Evolutionary conservation across 64 coral and sea anemone genomes (phyloP), one percentile per base, ranked within the genome.

Genomic region (Hydrozoanthus tunicans): DNA sequence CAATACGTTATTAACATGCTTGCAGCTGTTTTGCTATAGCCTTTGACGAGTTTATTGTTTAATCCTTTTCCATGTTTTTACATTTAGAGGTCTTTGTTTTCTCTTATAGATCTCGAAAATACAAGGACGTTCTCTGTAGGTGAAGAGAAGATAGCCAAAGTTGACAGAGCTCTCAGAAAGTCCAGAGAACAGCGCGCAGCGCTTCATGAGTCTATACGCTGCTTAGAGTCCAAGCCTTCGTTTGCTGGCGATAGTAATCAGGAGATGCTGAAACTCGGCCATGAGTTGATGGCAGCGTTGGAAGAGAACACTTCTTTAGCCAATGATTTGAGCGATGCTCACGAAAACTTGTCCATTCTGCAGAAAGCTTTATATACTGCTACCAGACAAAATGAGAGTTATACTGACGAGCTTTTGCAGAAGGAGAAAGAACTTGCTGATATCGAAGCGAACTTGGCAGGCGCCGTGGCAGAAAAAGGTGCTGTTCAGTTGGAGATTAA

Each of bases 381-480:
- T 8, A 20, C 69, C 51, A 25, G 59, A 23, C 68, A 88, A 26
- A 71, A 74, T 73, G 69, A 88, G 74, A 26, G 70, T 11, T 70
- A 74, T 43, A 20, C 55, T 59, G 53, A 70, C 74, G 84, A 88
- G 25, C 84, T 88, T 54, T 73, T 3, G 8, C 69, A 74, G 24
- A 88, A 73, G 6, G 84, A 88, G 6, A 58, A 59, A 74, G 84
- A 88, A 61, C 56, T 88, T 9, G 10, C 23, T 13, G 84, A 88
- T 51, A 55, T 25, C 15, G 54, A 75, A 56, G 74, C 69, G 12
- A 32, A 14, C 6, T 88, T 88, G 25, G 55, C 26, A 0, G 56
- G 20, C 59, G 69, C 56, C 15, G 9, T 88, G 10, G 68, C 83
- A 9, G 66, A 86, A 53, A 74, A 73, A 56, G 58, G 32, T 6